These are phyloP conservation scores for Emydura subglobosa DNA, from an alignment of 2,113 vertebrate genomes.

Conservation along the genomic window DNA sequence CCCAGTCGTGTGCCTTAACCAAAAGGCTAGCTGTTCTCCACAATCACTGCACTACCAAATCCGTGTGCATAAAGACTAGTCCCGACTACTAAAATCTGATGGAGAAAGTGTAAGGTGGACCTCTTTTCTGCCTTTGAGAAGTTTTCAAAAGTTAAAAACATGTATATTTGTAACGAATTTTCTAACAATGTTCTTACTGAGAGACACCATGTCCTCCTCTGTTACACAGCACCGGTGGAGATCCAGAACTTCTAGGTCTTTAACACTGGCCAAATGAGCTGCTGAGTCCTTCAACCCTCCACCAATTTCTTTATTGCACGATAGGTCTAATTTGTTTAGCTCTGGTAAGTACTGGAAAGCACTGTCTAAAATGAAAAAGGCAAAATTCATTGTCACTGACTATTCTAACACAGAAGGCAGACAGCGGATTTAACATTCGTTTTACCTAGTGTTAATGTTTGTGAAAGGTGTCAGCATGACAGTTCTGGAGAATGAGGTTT, in stretches of 20 bases:
- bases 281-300: constrained; percentile 80
- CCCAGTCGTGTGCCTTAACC: neutral
- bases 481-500: constrained; percentile 44
- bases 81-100: neutral
- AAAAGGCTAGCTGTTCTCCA: neutral
- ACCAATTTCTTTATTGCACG: constrained; percentile 84
- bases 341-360: constrained; percentile 78
- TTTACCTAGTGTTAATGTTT: constrained; percentile 24
- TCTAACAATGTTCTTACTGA: constrained; percentile 78
- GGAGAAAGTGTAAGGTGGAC: neutral
- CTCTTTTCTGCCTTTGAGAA: neutral
- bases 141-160: constrained; percentile 22
- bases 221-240: constrained; percentile 87
- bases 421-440: neutral
- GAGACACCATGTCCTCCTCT: constrained; percentile 74
- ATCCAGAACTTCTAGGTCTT: constrained; percentile 83
- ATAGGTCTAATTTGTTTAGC: constrained; percentile 85
- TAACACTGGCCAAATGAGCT: constrained; percentile 77
- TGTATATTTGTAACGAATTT: constrained; percentile 8
- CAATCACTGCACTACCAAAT: neutral
- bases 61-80: neutral
- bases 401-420: neutral
- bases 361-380: constrained; percentile 73
- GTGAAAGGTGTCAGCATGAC: constrained; percentile 37
- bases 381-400: neutral